phyloP scores from a whole-genome alignment of 2,888 invertebrate genomes.

The Mycalesis mineus region DNA sequence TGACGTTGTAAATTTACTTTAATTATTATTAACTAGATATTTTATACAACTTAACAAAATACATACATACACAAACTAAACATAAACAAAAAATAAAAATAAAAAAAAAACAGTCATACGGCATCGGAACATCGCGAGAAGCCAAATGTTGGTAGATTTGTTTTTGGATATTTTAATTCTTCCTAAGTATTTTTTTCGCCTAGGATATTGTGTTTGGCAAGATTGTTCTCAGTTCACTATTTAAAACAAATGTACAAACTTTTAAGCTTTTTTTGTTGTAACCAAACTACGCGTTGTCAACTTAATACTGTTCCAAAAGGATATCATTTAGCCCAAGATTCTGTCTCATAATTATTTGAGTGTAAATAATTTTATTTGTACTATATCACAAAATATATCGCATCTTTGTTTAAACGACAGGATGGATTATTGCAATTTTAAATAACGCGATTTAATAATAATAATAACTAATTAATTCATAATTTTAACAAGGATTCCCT shows the following conservation, averaged over 20 bases:
- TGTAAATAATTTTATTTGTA: conserved; percentile 66
- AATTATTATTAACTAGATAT: conserved; percentile 73
- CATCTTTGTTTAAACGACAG: conserved; percentile 33
- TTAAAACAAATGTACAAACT: conserved; percentile 18
- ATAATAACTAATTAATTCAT: no score
- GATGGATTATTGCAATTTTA: conserved; percentile 27
- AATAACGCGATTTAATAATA: conserved; percentile 15
- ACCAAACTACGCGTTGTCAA: conserved; percentile 22
- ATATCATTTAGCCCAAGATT: conserved; percentile 42
- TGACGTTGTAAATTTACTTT: conserved; percentile 68
- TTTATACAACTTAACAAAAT: conserved; percentile 79
- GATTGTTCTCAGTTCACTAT: conserved; percentile 24
- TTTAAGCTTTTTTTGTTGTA: neutral
- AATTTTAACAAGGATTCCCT: conserved; percentile 29
- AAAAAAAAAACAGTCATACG: conserved; percentile 54
- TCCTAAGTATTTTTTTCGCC: neutral
- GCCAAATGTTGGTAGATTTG: conserved; percentile 24
- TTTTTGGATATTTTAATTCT: conserved; percentile 15
- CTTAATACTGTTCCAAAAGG: conserved; percentile 59
- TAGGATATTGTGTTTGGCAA: conserved; percentile 29
- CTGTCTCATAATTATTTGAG: conserved; percentile 32
- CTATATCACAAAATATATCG: conserved; percentile 66
- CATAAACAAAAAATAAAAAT: conserved; percentile 64
- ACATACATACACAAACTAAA: conserved; percentile 75
- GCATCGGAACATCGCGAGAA: conserved; percentile 38